Percentiles rank a stretch among this genome's conserved stretches.
Evolutionary conservation across 2,797 vertebrate species (phyloP).

Genomic region (Platalea minor): DNA sequence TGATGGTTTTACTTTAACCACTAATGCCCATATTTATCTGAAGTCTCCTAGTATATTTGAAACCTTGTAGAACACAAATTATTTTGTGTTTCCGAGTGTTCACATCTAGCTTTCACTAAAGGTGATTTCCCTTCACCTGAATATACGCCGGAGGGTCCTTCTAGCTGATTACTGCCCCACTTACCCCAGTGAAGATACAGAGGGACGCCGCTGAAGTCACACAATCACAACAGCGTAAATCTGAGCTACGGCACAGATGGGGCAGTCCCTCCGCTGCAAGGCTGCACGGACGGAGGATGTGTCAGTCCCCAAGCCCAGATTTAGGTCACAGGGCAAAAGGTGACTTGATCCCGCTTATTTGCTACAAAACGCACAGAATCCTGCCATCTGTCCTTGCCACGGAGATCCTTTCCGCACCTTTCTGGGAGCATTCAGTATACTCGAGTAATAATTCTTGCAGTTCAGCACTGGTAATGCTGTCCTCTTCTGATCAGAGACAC

Average conservation of each 20-base stretch:
- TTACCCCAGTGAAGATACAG: not conserved
- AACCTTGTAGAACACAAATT: not conserved
- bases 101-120: not conserved
- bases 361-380: not conserved
- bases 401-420: not conserved
- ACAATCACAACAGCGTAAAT: fast-evolving
- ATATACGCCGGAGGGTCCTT: not conserved
- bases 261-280: not conserved
- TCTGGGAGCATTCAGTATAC: not conserved
- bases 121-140: not conserved
- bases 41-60: not conserved
- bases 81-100: not conserved
- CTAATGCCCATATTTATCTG: not conserved
- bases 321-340: not conserved
- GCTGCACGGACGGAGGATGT: not conserved
- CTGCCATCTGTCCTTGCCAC: not conserved
- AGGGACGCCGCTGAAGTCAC: not conserved
- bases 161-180: not conserved
- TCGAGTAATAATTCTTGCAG: not conserved
- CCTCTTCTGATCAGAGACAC: not conserved
- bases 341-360: not conserved
- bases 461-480: not conserved
- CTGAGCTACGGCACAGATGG: fast-evolving
- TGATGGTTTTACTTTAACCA: not conserved
- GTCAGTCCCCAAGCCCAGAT: not conserved